Evolutionary conservation across 1,140 invertebrate species (phyloP), one percentile per base, ranked within the genome.

Genomic region (Neodiprion virginianus): DNA sequence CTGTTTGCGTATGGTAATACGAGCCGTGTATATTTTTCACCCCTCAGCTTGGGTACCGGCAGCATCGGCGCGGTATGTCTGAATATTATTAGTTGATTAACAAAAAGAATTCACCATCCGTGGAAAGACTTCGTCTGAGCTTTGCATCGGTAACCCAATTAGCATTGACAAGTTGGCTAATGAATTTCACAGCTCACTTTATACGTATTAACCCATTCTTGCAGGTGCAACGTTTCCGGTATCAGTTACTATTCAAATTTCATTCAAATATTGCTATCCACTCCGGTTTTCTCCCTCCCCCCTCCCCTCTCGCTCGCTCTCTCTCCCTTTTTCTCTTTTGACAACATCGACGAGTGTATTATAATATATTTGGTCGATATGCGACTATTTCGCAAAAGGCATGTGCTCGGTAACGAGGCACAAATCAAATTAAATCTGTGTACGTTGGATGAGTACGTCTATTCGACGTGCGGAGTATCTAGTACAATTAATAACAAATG

Each of bases 71-170:
- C 65, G 28, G 65, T 76, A 2, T 79, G 84, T 84, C 83, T 86
- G 87, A 88, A 89, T 89, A 87, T 88, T 88, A 89, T 88, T 88
- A 88, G 85, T 88, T 61, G 87, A 89, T 89, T 87, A 87, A 83
- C 82, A 81, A 76, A 80, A 84, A 81, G 79, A 78, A 82, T 75
- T 75, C 74, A 48, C 5, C 53, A 14, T 8, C 53, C 53, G 53
- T 17, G 11, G 53, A 17, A 61, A 61, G n/a, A 61, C 53, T 61
- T 17, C 11, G 53, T 61, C 11, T 7, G 5, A 5, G 5, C 53
- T 61, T 61, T 61, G 53, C 53, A 61, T 61, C 53, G 53, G 53
- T 61, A 61, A 61, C 53, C 53, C 53, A 61, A 61, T 61, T 61
- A 61, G 8, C 53, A 61, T 8, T 61, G 11, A 14, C 11, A 61